Percentiles rank a stretch among this genome's conserved stretches.
Conservation (phyloP, 2,888 invertebrate genomes). For the Spilosoma lubricipeda region DNA sequence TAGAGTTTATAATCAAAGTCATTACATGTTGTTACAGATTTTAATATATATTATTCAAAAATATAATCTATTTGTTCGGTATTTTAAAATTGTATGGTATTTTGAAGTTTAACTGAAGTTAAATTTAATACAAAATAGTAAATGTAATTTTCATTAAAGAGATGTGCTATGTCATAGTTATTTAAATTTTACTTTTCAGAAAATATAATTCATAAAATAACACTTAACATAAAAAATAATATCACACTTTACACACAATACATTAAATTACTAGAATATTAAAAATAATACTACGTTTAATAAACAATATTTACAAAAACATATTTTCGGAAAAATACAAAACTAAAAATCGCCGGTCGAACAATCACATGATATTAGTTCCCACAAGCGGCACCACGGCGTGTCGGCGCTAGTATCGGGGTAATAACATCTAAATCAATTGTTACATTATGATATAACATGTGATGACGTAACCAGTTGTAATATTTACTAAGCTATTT, state of each 20-base stretch:
- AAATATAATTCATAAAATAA: not conserved
- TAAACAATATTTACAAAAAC: not conserved
- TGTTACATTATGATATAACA: not conserved
- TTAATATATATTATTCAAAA: not conserved
- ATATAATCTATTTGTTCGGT: not conserved
- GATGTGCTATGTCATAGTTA: not conserved
- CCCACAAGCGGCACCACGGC: constrained; percentile 38
- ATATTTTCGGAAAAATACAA: not conserved
- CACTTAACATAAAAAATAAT: not conserved
- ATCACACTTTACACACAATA: not conserved
- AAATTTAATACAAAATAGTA: not conserved
- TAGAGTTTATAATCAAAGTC: not conserved
- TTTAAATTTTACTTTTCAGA: not conserved
- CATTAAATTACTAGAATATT: not conserved
- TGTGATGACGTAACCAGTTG: constrained; percentile 4
- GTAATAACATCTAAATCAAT: constrained; percentile 23
- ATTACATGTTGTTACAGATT: not conserved
- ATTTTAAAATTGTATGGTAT: not conserved
- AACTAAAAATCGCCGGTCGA: not conserved
- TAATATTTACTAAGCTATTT: not conserved
- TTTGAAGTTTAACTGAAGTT: not conserved
- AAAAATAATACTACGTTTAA: not conserved
- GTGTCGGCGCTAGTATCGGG: constrained; percentile 54
- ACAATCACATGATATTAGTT: constrained; percentile 64
- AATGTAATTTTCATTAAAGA: not conserved